Base-by-base conservation (phyloP, 2,113 vertebrate genomes). In the Lycaon pictus region DNA sequence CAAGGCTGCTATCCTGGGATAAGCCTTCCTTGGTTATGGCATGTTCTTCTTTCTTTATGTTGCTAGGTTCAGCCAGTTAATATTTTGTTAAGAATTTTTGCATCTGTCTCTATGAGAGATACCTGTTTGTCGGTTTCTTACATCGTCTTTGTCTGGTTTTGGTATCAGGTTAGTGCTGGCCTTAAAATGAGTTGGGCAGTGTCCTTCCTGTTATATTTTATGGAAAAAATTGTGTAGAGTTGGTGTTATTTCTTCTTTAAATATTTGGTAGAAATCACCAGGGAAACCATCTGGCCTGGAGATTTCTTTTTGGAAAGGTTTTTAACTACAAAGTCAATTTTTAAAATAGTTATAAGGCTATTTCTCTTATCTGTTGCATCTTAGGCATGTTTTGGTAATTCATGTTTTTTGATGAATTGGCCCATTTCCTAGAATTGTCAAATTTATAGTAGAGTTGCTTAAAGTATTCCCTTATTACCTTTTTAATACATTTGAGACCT, bases 261-360 rank as follows among this genome's bases (percentile, higher is more conserved):
- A 92, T 92, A 92, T 92, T 92, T 92, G 90, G 67, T 92, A 84
- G 56, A 83, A n/a, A 63, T 83, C 58, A 63, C 87, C 43, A 56
- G 86, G 80, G 77, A 89, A 83, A 56, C 77, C 79, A 83, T 95
- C 87, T 76, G 87, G 87, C 58, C 58, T 76, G 23, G 80, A 90
- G 69, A 76, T 83, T 89, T 76, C 25, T 84, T 65, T 76, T 65
- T 65, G 48, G 67, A 48, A 84, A 35, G 4, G n/a, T 62, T 79
- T 83, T 65, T 7, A 76, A 76, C 56, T 74, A 67, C 79, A 58
- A 43, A 90, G 43, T 65, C n/a, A n/a, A 43, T 67, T 82, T 89
- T 48, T 37, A 62, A 65, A 76, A 74, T 74, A 74, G 67, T 83
- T 55, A n/a, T 7, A 56, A 55, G 76, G n/a, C n/a, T 90, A 5